A percentile compares a stretch with the other conserved stretches of the same genome.
These are phyloP conservation scores for Hymenopus coronatus DNA, from an alignment of 2,888 invertebrate genomes.

Conservation along the genomic window DNA sequence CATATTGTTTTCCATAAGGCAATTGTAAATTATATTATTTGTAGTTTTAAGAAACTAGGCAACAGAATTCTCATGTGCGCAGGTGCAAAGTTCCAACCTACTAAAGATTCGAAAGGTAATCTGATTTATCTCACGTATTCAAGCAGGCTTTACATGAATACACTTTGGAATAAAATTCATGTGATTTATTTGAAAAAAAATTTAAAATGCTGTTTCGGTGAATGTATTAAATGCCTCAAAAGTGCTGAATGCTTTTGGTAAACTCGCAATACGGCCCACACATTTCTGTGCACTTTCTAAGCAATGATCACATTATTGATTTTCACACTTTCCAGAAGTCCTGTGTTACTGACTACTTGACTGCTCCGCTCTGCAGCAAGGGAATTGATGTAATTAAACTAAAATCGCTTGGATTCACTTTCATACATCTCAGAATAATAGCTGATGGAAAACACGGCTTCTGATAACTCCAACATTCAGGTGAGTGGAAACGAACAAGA, in stretches of 20 bases:
- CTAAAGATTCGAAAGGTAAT: background rate
- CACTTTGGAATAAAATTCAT: background rate
- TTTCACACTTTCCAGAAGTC: constrained; percentile 1
- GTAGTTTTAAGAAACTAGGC: background rate
- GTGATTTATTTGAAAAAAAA: background rate
- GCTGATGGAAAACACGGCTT: constrained; percentile 25
- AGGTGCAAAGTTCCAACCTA: background rate
- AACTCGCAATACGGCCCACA: background rate
- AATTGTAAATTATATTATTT: background rate
- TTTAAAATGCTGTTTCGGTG: background rate
- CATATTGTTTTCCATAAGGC: background rate
- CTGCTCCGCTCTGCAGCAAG: background rate
- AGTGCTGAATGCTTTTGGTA: too few relatives aligned
- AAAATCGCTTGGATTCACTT: background rate
- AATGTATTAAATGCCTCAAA: too few relatives aligned
- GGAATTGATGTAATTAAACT: background rate
- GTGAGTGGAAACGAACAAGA: constrained; percentile 13
- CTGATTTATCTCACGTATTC: background rate
- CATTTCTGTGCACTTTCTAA: background rate
- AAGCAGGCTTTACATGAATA: background rate
- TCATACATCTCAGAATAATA: background rate
- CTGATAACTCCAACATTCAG: constrained; percentile 15
- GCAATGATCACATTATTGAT: constrained; percentile 18
- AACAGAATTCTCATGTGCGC: background rate
- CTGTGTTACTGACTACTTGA: background rate